Evolutionary conservation across 23 tunicate species (phyloP).

Genomic region (Styela plicata): DNA sequence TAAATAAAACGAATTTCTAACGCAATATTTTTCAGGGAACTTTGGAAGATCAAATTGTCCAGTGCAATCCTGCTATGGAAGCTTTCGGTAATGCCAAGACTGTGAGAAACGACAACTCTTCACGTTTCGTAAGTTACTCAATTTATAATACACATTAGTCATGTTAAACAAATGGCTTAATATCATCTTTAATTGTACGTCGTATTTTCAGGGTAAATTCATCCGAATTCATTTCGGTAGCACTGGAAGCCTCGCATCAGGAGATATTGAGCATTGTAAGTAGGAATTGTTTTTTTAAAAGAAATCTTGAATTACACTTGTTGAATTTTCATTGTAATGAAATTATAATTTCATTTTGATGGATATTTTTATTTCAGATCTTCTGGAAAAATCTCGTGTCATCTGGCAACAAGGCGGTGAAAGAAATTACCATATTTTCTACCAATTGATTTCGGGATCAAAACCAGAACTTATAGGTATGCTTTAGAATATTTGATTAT

Average conservation of each 20-base stretch:
- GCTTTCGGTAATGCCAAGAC: constrained; percentile 97
- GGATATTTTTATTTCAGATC: constrained; percentile 30
- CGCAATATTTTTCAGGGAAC: constrained; percentile 63
- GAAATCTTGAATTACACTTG: no score
- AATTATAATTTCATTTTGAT: no score
- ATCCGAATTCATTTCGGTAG: constrained; percentile 96
- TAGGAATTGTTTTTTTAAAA: no score
- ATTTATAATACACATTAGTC: background rate
- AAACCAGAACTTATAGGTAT: constrained; percentile 91
- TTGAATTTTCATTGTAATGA: no score
- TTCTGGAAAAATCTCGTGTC: constrained; percentile 92
- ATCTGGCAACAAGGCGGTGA: constrained; percentile 89
- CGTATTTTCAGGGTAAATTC: constrained; percentile 73
- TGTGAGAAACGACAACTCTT: constrained; percentile 91
- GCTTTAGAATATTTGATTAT: background rate
- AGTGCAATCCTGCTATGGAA: constrained; percentile 96
- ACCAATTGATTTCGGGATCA: constrained; percentile 81
- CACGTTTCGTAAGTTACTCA: constrained; percentile 76
- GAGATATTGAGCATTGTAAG: constrained; percentile 97
- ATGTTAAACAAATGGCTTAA: background rate
- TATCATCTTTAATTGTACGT: background rate
- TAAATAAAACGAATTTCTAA: no score
- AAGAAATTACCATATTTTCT: constrained; percentile 86
- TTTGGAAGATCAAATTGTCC: constrained; percentile 93
- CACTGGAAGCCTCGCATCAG: constrained; percentile 90